A percentile compares a stretch with the other conserved stretches of the same genome.
Evolutionary conservation across 2,113 vertebrate species (phyloP).

Genomic region (Lutjanus erythropterus): DNA sequence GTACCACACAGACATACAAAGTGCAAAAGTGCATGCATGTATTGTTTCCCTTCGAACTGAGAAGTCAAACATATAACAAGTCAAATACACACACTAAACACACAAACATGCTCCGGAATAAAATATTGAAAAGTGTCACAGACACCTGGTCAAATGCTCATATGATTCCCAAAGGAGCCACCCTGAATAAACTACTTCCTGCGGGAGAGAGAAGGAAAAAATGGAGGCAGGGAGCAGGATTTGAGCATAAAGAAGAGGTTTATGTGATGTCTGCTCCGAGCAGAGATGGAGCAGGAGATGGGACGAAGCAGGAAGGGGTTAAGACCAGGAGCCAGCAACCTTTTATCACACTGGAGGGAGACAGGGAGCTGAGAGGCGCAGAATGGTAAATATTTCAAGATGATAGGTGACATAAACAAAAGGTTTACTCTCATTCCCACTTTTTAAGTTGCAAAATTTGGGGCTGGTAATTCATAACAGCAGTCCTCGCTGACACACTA

Average conservation of each 20-base stretch:
- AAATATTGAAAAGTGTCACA: constrained; percentile 80
- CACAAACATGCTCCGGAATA: constrained; percentile 73
- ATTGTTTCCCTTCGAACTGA: constrained; percentile 66
- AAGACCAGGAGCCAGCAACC: constrained; percentile 75
- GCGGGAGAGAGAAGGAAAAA: constrained; percentile 34
- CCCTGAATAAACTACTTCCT: constrained; percentile 75
- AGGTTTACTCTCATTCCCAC: constrained; percentile 84
- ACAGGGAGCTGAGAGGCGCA: constrained; percentile 74
- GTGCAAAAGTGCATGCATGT: constrained; percentile 64
- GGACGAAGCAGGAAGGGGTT: constrained; percentile 78
- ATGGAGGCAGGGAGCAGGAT: constrained; percentile 64
- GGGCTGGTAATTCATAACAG: constrained; percentile 81
- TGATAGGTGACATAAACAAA: constrained; percentile 87
- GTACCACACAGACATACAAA: constrained; percentile 74
- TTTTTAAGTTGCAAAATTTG: constrained; percentile 85
- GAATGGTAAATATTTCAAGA: constrained; percentile 85
- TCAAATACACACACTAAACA: constrained; percentile 74
- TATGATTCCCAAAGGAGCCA: constrained; percentile 74
- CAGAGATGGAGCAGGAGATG: constrained; percentile 62
- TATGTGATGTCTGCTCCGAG: constrained; percentile 67
- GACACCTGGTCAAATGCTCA: constrained; percentile 83
- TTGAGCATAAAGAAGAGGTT: constrained; percentile 61
- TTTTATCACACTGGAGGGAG: constrained; percentile 84
- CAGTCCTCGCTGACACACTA: constrained; percentile 73
- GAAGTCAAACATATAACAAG: constrained; percentile 72